Percentiles rank a stretch among this genome's conserved stretches.
These are phyloP conservation scores for Cygnus buccinator DNA, from an alignment of 2,113 vertebrate species.

Conservation along the genomic window DNA sequence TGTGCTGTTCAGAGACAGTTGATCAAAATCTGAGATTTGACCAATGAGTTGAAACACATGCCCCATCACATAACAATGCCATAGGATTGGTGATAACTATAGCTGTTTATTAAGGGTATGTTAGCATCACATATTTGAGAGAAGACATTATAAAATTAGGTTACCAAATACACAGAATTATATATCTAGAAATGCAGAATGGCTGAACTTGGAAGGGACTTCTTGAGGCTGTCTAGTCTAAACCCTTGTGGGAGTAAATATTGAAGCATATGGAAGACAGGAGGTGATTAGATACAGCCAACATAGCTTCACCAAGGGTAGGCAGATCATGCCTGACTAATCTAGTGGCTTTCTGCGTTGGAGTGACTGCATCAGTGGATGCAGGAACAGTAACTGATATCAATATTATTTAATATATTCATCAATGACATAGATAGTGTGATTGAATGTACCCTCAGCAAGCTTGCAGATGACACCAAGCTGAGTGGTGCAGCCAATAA, in stretches of 20 bases:
- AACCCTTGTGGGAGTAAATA: too few species aligned
- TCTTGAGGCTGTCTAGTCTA: background rate
- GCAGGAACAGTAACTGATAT: background rate
- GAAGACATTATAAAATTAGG: background rate
- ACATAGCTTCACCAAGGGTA: background rate
- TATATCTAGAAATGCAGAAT: background rate
- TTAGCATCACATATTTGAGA: background rate
- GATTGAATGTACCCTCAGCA: background rate
- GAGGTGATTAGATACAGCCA: background rate
- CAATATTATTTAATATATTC: background rate
- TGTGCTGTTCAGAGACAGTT: background rate
- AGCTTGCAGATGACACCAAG: background rate
- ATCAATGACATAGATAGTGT: background rate
- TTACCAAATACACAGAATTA: background rate
- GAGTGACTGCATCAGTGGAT: background rate
- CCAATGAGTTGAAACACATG: background rate
- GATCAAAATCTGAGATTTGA: background rate
- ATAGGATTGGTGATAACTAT: background rate
- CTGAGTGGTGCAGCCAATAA: background rate
- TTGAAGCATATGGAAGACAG: background rate
- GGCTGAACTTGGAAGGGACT: background rate
- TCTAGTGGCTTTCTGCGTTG: background rate
- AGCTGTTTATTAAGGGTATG: too few species aligned
- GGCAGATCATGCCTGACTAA: background rate
- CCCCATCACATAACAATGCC: background rate